Evolutionary conservation across 2,888 invertebrate genomes (phyloP).

Genomic region (Arrhopalites spinosus): DNA sequence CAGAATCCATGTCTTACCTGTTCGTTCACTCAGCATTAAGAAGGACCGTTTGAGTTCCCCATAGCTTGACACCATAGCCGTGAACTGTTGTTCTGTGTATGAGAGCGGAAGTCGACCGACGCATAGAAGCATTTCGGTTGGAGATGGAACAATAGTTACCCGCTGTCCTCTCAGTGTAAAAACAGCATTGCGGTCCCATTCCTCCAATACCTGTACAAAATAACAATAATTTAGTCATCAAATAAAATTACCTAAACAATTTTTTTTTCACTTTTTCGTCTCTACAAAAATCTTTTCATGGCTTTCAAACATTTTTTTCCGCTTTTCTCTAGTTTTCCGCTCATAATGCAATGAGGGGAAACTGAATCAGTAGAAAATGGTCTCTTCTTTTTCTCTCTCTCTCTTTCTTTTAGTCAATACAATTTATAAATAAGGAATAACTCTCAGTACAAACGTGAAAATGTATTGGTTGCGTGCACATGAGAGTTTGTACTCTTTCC

Average conservation of each 20-base stretch:
- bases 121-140: slow-evolving; percentile 62
- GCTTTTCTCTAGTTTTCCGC: no score
- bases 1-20: slow-evolving; percentile 57
- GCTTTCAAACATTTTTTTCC: no score
- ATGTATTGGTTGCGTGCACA: no score
- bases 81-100: slow-evolving; percentile 61
- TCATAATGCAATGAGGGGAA: no score
- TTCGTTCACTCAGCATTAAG: slow-evolving; percentile 62
- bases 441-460: neutral
- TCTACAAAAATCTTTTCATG: no score
- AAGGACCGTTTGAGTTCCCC: slow-evolving; percentile 62
- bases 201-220: slow-evolving; percentile 59
- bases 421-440: no score
- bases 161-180: slow-evolving; percentile 59
- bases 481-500: no score
- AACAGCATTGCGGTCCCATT: slow-evolving; percentile 59
- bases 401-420: no score
- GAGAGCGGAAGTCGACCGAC: slow-evolving; percentile 62
- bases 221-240: neutral
- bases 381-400: no score
- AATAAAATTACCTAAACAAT: neutral
- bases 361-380: no score
- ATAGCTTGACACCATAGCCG: slow-evolving; percentile 60
- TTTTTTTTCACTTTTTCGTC: neutral
- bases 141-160: slow-evolving; percentile 60